These are phyloP conservation scores for Lasius platythorax DNA, from an alignment of 2,888 invertebrate species.

Conservation along the genomic window DNA sequence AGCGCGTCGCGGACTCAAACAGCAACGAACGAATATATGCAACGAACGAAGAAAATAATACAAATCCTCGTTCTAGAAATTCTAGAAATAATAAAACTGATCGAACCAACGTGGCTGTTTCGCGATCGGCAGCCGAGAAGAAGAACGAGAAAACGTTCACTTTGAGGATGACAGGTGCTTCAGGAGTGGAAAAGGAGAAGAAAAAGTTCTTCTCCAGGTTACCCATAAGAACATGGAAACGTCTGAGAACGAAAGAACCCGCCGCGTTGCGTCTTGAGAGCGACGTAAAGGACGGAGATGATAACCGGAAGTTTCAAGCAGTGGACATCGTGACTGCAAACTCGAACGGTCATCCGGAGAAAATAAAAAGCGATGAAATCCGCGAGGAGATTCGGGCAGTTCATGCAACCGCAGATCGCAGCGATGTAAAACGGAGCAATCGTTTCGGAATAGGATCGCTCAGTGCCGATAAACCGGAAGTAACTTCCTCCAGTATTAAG, in stretches of 20 bases:
- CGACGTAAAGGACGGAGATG: background rate
- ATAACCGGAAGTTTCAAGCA: background rate
- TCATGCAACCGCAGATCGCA: background rate
- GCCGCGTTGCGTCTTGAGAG: background rate
- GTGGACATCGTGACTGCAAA: background rate
- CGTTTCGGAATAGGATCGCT: background rate
- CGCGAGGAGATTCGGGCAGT: background rate
- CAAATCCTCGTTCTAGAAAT: background rate
- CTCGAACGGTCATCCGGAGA: background rate
- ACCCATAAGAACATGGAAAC: slow-evolving; percentile 45
- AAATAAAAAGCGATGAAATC: background rate
- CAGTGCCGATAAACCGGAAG: background rate
- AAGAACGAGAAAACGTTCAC: background rate
- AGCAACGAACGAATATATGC: background rate
- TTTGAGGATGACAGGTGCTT: background rate
- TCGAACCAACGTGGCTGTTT: background rate
- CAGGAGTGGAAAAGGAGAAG: background rate
- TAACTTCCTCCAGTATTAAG: background rate
- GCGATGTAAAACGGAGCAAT: background rate
- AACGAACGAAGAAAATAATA: background rate
- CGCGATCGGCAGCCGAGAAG: background rate
- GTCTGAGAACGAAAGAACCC: slow-evolving; percentile 28
- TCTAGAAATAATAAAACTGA: background rate
- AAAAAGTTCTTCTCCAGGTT: slow-evolving; percentile 30
- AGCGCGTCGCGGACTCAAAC: background rate